Conservation (phyloP, 2,888 invertebrate species). For the Dynastes grantii region DNA sequence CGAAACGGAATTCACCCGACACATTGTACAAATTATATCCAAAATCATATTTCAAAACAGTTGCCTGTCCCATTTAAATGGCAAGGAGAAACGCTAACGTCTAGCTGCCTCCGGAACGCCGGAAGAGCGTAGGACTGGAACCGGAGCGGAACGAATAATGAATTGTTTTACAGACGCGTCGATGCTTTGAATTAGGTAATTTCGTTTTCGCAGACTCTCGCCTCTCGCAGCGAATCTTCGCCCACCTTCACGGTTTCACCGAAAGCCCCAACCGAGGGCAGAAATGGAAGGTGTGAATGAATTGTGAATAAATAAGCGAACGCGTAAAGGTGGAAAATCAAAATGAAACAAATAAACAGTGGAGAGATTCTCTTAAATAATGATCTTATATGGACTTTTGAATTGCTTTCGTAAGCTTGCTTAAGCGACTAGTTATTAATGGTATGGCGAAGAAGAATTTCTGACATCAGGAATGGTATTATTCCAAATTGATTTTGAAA, state of each 20-base stretch:
- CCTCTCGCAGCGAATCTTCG: background rate
- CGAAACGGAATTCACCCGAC: slow-evolving; percentile 29
- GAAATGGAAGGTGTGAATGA: slow-evolving; percentile 26
- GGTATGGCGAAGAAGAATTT: no score
- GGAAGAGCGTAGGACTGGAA: slow-evolving; percentile 21
- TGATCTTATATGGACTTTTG: no score
- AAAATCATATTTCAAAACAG: slow-evolving; percentile 41
- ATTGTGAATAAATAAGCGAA: slow-evolving; percentile 30
- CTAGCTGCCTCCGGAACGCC: slow-evolving; percentile 2
- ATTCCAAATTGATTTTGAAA: no score
- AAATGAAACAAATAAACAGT: slow-evolving; percentile 23
- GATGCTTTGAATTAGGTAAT: slow-evolving; percentile 41
- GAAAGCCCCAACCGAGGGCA: background rate
- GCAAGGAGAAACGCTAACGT: background rate
- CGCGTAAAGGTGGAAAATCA: slow-evolving; percentile 13
- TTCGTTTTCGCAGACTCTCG: slow-evolving; percentile 17
- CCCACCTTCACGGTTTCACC: background rate
- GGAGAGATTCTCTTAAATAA: background rate
- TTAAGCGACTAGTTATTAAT: no score
- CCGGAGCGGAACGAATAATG: slow-evolving; percentile 39
- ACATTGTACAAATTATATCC: slow-evolving; percentile 40
- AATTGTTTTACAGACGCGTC: slow-evolving; percentile 32
- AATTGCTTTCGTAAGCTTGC: no score
- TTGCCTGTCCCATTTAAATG: background rate
- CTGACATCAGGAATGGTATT: no score